Evolutionary conservation across 2,797 vertebrate genomes (phyloP), one percentile per base, ranked within the genome.

Genomic region (Betta splendens): DNA sequence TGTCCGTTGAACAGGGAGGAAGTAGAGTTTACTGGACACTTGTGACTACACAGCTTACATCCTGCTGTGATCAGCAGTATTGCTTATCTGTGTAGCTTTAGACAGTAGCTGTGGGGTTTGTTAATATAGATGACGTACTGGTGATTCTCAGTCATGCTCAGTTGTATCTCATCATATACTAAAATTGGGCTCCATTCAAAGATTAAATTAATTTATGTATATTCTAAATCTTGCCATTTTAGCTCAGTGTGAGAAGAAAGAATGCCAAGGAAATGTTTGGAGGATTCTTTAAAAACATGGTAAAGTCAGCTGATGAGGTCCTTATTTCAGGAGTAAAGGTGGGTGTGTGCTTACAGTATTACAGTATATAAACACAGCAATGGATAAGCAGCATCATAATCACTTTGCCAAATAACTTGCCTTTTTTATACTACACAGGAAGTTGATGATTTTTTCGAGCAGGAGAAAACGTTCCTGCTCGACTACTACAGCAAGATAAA

Each of bases 221-320:
- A 32, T 22, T 72, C 11, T 46, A 3, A 36, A 52, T 59, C 55
- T 5, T 72, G 4, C 60, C 5, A 25, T 50, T 85, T 56, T 75
- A 99, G 97, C 91, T 99, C 73, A 99, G 81, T 11, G 97, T 99
- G 65, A 92, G 97, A 50, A 92, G 96, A 76, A 99, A 99, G 90
- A 98, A 98, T 70, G 96, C 95, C 17, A 99, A 98, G 85, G 97
- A 99, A 80, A 92, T 98, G 94, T 96, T 99, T 91, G 97, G 96
- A 51, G 95, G 95, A 22, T 98, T 99, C 89, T 95, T 99, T 69
- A 97, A 95, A 90, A 98, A 93, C 64, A 92, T 99, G 87, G 96
- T 96, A 33, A 99, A 98, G 85, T 93, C 92, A 58, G 97, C 97
- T 36, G 97, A 99, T 75, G 97, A 99, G 87, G 95, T 98, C 59